A percentile compares a stretch with the other conserved stretches of the same genome.
phyloP scores from a whole-genome alignment of 1,140 invertebrate species.

The Megathymus violae region DNA sequence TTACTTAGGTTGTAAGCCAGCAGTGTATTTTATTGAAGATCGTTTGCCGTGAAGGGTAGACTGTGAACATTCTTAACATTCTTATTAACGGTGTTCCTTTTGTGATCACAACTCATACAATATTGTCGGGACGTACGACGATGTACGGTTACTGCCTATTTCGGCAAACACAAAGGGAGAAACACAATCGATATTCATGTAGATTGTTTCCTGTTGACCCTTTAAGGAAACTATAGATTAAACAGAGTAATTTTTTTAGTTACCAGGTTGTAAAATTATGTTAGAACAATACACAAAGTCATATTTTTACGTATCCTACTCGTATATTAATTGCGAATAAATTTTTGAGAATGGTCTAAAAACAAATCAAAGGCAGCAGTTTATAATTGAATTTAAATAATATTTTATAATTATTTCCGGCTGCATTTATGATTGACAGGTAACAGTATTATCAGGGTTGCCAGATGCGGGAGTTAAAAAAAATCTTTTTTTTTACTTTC shows the following conservation, averaged over 20 bases:
- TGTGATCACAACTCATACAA: conserved; percentile 33
- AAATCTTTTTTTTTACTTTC: too few species aligned
- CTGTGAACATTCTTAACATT: conserved; percentile 30
- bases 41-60: conserved; percentile 7
- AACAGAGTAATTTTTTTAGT: neutral
- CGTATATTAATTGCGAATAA: too few species aligned
- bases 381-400: too few species aligned
- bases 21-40: conserved; percentile 12
- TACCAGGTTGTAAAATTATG: too few species aligned
- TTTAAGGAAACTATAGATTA: conserved; percentile 1
- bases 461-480: too few species aligned
- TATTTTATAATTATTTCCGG: too few species aligned
- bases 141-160: conserved; percentile 37
- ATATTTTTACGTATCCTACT: too few species aligned
- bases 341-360: too few species aligned
- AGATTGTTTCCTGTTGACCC: conserved; percentile 27
- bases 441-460: too few species aligned
- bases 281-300: too few species aligned
- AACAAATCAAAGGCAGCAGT: too few species aligned
- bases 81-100: conserved; percentile 33
- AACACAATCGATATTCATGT: conserved; percentile 42
- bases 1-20: conserved; percentile 21
- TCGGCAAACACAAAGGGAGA: conserved; percentile 35
- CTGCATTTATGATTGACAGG: too few species aligned
- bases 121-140: conserved; percentile 34